Base-by-base conservation (phyloP, 2,797 vertebrate species). In the Glyptemys insculpta region DNA sequence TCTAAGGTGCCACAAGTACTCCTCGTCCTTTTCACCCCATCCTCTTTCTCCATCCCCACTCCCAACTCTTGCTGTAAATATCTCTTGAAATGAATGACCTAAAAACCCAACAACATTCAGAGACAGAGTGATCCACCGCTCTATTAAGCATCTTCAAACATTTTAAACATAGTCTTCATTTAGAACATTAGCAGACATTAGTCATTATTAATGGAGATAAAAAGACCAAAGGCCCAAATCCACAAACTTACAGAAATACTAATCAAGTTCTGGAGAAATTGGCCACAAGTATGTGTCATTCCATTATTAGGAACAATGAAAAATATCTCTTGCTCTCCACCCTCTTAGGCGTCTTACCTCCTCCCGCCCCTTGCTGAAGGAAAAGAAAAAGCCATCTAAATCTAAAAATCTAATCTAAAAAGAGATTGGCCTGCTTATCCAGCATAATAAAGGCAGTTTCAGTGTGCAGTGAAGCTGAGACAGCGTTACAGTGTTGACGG, bases 341-440 rank as follows among this genome's bases (percentile, higher is more conserved):
- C 9, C 25, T 88, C 47, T 92, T 83, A 94, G 86, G 14, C 3
- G 93, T 92, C 96, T 81, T 96, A 81, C 15, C 5, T 79, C 78
- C 50, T 92, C 82, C 96, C 81, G 44, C 5, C 81, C 78, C 52
- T 92, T 79, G 74, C 53, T 83, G 54, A 88, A 93, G 21, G 94
- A 96, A 95, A 88, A 4, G 6, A 4, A 65, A 95, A 89, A 81
- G 37, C 92, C 83, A 94, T 93, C 37, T 95, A 95, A 96, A 95
- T 92, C 57, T 96, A 93, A 97, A 96, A 89, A 94, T 84, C 47
- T 94, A 96, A 96, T 96, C 86, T 96, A 92, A 91, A 91, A 96
- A 81, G 86, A 97, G 76, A 96, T 95, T 96, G 88, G 34, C 79
- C 59, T 96, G 80, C 86, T 97, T 96, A 95, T 57, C 31, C 59